phyloP scores from a whole-genome alignment of 92 coral and sea anemone species.

The Palythoa heliodiscus region DNA sequence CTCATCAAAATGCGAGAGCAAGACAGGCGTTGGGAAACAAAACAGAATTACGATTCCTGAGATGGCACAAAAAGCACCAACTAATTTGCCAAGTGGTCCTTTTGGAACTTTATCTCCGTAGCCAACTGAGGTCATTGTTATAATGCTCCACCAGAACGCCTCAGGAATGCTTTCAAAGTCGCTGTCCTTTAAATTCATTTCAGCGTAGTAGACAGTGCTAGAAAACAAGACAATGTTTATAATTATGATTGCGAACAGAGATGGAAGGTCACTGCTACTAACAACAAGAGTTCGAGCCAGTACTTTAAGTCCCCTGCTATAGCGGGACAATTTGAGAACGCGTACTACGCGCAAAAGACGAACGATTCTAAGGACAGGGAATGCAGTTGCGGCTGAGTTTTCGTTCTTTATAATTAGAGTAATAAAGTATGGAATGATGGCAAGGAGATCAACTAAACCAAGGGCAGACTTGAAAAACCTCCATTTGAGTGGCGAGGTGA shows the following conservation, averaged over 20 bases:
- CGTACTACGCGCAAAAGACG: conserved; percentile 79
- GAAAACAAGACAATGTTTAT: conserved; percentile 86
- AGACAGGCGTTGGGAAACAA: conserved; percentile 92
- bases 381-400: conserved; percentile 52
- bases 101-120: conserved; percentile 98
- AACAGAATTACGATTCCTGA: conserved; percentile 86
- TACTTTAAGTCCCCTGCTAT: conserved; percentile 83
- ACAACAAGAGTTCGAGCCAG: conserved; percentile 77
- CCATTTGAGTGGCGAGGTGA: conserved; percentile 67
- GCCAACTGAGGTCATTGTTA: conserved; percentile 98
- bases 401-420: conserved; percentile 55
- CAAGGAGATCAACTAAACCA: conserved; percentile 82
- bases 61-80: conserved; percentile 86
- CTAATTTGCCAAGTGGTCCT: conserved; percentile 78
- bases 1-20: conserved; percentile 89
- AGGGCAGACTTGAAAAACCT: conserved; percentile 74
- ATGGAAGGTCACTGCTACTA: conserved; percentile 88
- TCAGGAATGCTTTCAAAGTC: conserved; percentile 94
- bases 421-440: conserved; percentile 81
- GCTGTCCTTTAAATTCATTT: conserved; percentile 61
- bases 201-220: conserved; percentile 83
- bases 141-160: conserved; percentile 92
- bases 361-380: conserved; percentile 75
- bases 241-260: conserved; percentile 70
- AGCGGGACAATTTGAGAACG: conserved; percentile 84